Base-by-base conservation (phyloP, 2,888 invertebrate genomes). In the Maniola hyperantus region DNA sequence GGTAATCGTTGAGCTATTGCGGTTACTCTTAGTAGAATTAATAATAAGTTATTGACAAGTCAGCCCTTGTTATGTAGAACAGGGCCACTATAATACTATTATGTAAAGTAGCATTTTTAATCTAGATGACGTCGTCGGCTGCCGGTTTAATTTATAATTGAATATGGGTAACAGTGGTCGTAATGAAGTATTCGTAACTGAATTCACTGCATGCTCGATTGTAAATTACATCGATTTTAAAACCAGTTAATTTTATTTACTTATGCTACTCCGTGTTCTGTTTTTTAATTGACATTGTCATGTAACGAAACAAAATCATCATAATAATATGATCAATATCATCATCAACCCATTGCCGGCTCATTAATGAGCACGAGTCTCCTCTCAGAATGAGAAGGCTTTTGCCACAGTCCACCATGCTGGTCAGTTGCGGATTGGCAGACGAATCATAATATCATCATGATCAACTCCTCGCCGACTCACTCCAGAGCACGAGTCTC, bases 171-270 rank as follows among this genome's bases (percentile, higher is more conserved):
- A 20, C 20, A 2, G 18, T 57, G 57, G 11, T 18, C 15, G 39
- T 55, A 55, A 55, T 57, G 18, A 42, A 42, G 57, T 20, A 20
- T 20, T 2, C 42, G 57, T 20, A 20, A 57, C 57, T 42, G 57
- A 13, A 57, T 42, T 42, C 57, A 57, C 20, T 57, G 57, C 42
- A 42, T 42, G 57, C 57, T 7, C 39, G 6, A 57, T 18, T 20
- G 5, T 71, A 69, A 71, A 71, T 64, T 65, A 63, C 66, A 69
- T 61, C 48, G 64, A 64, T 62, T 67, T 67, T 68, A 55, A 71
- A 71, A 69, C 65, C 64, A 69, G 69, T 71, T 67, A 58, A 57
- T 66, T 66, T 66, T 62, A 57, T 51, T 68, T 64, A 64, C 64
- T 53, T 55, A 57, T 5, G 18, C 18, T 18, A 11, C 36, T 15